Conservation (phyloP, 2,797 vertebrate genomes). For the Esox lucius region DNA sequence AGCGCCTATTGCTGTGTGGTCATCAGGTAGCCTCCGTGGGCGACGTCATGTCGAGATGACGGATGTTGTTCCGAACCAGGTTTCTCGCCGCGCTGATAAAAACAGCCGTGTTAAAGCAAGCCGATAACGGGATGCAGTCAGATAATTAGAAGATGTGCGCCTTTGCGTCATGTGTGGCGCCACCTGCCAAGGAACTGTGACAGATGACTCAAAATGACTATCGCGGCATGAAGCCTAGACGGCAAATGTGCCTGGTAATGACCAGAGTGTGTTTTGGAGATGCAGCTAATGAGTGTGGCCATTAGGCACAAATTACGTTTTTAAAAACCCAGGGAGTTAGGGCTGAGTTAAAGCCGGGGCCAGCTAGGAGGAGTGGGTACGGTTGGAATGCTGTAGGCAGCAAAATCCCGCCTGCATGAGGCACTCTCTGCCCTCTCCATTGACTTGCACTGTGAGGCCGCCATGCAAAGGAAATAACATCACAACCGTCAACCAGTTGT, state of each 20-base stretch:
- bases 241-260: conserved; percentile 72
- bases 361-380: conserved; percentile 51
- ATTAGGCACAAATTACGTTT: conserved; percentile 76
- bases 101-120: conserved; percentile 62
- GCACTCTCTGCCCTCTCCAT: no score
- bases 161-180: conserved; percentile 52
- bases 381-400: no score
- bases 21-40: conserved; percentile 47
- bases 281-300: conserved; percentile 72
- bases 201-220: conserved; percentile 62
- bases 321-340: conserved; percentile 64
- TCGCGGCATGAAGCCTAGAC: conserved; percentile 59
- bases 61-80: conserved; percentile 65
- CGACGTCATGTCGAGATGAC: conserved; percentile 52
- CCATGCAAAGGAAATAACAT: no score
- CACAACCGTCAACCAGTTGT: no score
- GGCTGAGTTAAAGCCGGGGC: not conserved
- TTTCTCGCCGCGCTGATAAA: conserved; percentile 55
- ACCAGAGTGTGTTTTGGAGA: conserved; percentile 69
- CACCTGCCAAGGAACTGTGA: conserved; percentile 62
- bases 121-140: conserved; percentile 61
- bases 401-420: no score
- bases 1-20: conserved; percentile 17
- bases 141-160: conserved; percentile 69
- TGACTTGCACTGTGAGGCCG: no score